Conservation (phyloP, 2,888 invertebrate genomes). For the Baronia brevicornis region DNA sequence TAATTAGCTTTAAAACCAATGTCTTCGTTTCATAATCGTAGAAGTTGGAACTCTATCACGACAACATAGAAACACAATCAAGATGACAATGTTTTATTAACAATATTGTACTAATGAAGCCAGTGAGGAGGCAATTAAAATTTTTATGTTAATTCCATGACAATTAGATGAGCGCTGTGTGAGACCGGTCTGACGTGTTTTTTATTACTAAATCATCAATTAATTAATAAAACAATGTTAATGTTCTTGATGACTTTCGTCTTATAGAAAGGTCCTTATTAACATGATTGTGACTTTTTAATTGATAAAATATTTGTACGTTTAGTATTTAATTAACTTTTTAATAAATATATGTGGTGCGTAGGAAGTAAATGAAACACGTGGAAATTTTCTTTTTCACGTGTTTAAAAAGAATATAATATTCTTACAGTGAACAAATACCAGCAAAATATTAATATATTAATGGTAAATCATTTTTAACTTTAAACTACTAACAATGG, state of each 20-base stretch:
- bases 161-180: conserved; percentile 30
- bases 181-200: conserved; percentile 47
- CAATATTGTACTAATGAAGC: conserved; percentile 42
- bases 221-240: conserved; percentile 57
- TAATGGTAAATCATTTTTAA: too few species aligned
- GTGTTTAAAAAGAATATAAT: too few species aligned
- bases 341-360: too few species aligned
- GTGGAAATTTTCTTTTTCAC: too few species aligned
- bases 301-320: conserved; percentile 6
- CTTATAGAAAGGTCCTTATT: conserved; percentile 17
- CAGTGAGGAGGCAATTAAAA: conserved; percentile 54
- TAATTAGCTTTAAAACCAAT: conserved; percentile 34
- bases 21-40: conserved; percentile 23
- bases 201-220: conserved; percentile 39
- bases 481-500: too few species aligned
- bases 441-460: too few species aligned
- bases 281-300: conserved; percentile 3
- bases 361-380: too few species aligned
- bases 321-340: too few species aligned
- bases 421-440: too few species aligned
- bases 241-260: conserved; percentile 37
- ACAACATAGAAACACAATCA: conserved; percentile 29
- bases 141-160: conserved; percentile 56
- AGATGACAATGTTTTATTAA: conserved; percentile 31
- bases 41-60: conserved; percentile 21